A percentile compares a stretch with the other conserved stretches of the same genome.
These are phyloP conservation scores for Conus betulinus DNA, from an alignment of 1,140 invertebrate species.

Conservation along the genomic window DNA sequence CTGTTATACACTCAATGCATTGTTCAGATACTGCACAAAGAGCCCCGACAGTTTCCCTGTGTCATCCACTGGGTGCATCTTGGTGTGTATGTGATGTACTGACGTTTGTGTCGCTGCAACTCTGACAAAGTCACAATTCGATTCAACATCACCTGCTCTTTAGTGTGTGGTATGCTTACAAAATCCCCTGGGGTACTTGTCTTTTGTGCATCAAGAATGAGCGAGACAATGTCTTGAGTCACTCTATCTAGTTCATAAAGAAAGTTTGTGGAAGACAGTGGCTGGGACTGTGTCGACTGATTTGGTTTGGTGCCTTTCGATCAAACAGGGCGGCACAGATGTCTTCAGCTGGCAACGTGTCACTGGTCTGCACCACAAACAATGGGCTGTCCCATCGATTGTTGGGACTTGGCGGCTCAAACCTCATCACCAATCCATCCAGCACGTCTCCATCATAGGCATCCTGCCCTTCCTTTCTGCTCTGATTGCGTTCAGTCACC, in stretches of 20 bases:
- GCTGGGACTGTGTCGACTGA: conserved; percentile 93
- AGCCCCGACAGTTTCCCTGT: conserved; percentile 81
- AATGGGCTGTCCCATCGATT: conserved; percentile 96
- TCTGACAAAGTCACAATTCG: conserved; percentile 81
- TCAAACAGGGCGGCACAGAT: conserved; percentile 85
- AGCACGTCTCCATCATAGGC: conserved; percentile 76
- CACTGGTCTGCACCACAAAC: conserved; percentile 79
- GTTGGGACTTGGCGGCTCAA: conserved; percentile 89
- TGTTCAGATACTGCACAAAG: conserved; percentile 94
- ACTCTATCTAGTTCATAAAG: conserved; percentile 92
- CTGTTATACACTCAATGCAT: conserved; percentile 54
- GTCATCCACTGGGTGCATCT: conserved; percentile 85
- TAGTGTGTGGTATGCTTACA: conserved; percentile 79
- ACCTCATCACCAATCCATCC: conserved; percentile 89
- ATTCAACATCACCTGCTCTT: conserved; percentile 76
- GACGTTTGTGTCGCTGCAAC: conserved; percentile 86
- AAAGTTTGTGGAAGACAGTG: conserved; percentile 91
- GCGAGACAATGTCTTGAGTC: conserved; percentile 87
- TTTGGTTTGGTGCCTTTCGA: conserved; percentile 90
- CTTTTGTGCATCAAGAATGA: conserved; percentile 82
- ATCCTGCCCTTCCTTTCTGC: neutral
- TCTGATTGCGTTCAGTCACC: conserved; percentile 57
- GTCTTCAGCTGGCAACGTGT: conserved; percentile 81
- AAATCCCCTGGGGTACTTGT: conserved; percentile 79
- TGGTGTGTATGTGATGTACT: conserved; percentile 94